Conservation (phyloP, 2,797 vertebrate genomes). For the Rhynchotus rufescens region DNA sequence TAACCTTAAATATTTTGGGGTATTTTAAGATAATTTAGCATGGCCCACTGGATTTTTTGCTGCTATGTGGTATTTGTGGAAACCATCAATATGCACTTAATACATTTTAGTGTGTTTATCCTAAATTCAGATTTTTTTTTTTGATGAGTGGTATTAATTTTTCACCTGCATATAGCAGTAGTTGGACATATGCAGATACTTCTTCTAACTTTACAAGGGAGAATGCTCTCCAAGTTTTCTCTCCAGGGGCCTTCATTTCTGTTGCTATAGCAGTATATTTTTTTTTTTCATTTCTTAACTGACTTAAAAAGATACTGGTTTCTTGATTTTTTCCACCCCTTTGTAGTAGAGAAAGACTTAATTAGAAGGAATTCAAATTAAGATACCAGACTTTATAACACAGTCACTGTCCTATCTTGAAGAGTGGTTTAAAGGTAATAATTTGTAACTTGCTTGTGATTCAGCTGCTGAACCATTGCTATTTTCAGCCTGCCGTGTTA, state of each 20-base stretch:
- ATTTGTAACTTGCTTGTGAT: neutral
- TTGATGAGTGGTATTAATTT: neutral
- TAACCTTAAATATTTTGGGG: neutral
- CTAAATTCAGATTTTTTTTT: neutral
- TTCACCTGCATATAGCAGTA: neutral
- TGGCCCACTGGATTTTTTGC: neutral
- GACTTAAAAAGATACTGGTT: neutral
- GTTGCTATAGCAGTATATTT: neutral
- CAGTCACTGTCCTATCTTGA: neutral
- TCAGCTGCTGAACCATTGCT: neutral
- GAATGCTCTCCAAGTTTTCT: neutral
- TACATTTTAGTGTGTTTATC: neutral
- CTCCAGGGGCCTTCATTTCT: neutral
- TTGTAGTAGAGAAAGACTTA: neutral
- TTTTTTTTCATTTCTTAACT: neutral
- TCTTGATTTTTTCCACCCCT: neutral
- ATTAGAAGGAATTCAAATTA: neutral
- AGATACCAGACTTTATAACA: neutral
- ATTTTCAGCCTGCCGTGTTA: neutral
- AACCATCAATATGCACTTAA: neutral
- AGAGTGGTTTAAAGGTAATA: neutral
- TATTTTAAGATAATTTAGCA: neutral
- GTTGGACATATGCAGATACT: constrained; percentile 8
- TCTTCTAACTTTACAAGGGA: neutral
- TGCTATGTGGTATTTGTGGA: neutral